These are phyloP conservation scores for Leguminivora glycinivorella DNA, from an alignment of 1,140 invertebrate species.

Conservation along the genomic window DNA sequence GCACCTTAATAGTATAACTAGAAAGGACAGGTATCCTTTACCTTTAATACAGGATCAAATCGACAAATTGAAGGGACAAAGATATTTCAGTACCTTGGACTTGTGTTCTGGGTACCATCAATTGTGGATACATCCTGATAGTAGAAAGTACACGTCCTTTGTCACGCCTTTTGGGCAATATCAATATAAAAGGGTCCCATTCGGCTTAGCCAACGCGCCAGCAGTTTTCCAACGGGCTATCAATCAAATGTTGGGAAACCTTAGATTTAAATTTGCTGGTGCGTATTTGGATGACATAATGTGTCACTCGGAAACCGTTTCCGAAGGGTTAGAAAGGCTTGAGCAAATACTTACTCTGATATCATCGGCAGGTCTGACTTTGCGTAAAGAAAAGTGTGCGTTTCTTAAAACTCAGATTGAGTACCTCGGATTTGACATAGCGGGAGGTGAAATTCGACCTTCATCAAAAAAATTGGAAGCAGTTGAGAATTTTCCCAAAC, in stretches of 20 bases:
- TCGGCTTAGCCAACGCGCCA: not conserved
- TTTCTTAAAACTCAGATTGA: no score
- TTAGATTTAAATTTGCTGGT: constrained; percentile 34
- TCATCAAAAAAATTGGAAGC: no score
- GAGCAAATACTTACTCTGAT: no score
- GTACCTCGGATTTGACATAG: no score
- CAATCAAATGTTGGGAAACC: not conserved
- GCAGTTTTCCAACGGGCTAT: constrained; percentile 1
- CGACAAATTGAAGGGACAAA: constrained; percentile 51
- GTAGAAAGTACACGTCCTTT: no score
- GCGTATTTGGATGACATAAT: constrained; percentile 30
- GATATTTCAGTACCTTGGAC: not conserved
- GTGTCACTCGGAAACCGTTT: no score
- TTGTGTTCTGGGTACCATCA: not conserved
- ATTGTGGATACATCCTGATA: no score
- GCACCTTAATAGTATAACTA: constrained; percentile 36
- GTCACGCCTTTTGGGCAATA: not conserved
- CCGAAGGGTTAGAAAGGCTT: no score
- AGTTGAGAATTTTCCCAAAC: no score
- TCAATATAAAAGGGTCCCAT: not conserved
- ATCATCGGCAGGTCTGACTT: no score
- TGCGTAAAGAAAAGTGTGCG: no score
- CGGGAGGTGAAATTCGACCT: no score
- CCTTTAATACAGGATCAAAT: constrained; percentile 55
- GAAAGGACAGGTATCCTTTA: constrained; percentile 38